Percentiles rank a stretch among this genome's conserved stretches.
These are phyloP conservation scores for Axinella damicornis DNA, from an alignment of 37 sponge, comb jelly and placozoan species.

Conservation along the genomic window DNA sequence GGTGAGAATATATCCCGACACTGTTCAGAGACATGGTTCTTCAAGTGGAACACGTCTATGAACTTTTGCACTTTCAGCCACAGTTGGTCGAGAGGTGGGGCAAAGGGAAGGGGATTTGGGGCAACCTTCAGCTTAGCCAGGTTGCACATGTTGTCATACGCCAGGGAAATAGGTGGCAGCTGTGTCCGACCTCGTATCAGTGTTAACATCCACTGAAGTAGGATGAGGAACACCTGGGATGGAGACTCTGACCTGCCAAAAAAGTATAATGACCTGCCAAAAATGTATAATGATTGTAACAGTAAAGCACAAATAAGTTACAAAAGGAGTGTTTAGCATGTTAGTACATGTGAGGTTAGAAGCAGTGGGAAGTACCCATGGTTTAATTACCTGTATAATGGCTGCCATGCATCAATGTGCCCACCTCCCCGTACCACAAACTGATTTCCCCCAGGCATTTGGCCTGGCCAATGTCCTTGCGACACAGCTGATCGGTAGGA, in stretches of 20 bases:
- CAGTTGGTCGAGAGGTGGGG: conserved; percentile 30
- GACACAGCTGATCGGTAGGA: background rate
- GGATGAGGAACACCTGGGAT: conserved; percentile 15
- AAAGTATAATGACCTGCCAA: too few species aligned
- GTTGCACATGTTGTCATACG: conserved; percentile 69
- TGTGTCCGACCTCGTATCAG: background rate
- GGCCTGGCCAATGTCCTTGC: background rate
- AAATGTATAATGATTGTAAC: too few species aligned
- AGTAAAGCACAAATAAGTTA: too few species aligned
- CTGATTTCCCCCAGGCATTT: conserved; percentile 27
- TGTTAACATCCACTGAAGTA: conserved; percentile 12
- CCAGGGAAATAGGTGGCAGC: background rate
- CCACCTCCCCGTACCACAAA: conserved; percentile 41
- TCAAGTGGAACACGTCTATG: conserved; percentile 47
- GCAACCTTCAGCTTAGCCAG: conserved; percentile 37
- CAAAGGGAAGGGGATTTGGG: conserved; percentile 29
- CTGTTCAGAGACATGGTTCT: conserved; percentile 23
- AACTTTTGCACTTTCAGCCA: conserved; percentile 40
- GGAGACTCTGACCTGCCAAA: conserved; percentile 14
- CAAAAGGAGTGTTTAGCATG: too few species aligned
- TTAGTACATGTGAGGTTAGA: too few species aligned
- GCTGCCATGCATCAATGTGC: conserved; percentile 43
- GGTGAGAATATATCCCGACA: conserved; percentile 32
- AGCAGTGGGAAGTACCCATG: too few species aligned
- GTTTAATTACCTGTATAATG: conserved; percentile 34